Percentiles rank a stretch among this genome's conserved stretches.
phyloP scores from a whole-genome alignment of 2,888 invertebrate species.

The Drosophila mimetica region DNA sequence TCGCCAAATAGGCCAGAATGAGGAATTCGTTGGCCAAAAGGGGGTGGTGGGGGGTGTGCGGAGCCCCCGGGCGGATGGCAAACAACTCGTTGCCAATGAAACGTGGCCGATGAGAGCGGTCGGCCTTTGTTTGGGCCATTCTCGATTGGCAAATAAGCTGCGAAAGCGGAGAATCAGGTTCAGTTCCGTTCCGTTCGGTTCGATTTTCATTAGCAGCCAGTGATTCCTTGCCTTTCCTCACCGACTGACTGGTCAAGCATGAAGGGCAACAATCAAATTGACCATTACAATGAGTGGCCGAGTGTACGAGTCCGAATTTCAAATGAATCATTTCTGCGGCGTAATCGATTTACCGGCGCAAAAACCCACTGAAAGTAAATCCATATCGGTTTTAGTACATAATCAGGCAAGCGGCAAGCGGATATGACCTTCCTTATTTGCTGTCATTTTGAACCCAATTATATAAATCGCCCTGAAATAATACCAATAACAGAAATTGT shows the following conservation, averaged over 20 bases:
- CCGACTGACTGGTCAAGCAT: constrained; percentile 55
- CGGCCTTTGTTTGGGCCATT: constrained; percentile 56
- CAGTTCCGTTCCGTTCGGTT: constrained; percentile 31
- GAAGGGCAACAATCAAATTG: constrained; percentile 28
- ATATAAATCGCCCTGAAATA: constrained; percentile 28
- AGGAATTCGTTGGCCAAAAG: neutral
- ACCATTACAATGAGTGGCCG: constrained; percentile 45
- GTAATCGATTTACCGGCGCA: constrained; percentile 25
- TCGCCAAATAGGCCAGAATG: constrained; percentile 26
- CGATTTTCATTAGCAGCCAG: constrained; percentile 64
- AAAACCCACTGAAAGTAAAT: constrained; percentile 4
- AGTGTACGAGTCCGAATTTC: constrained; percentile 30
- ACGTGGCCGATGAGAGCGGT: constrained; percentile 68
- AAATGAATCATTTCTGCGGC: constrained; percentile 35
- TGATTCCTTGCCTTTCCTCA: constrained; percentile 34
- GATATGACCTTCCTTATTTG: constrained; percentile 7
- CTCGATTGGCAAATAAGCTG: constrained; percentile 56
- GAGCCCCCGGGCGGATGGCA: constrained; percentile 40
- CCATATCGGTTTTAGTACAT: constrained; percentile 18
- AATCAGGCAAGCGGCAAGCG: constrained; percentile 16
- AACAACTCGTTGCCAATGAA: constrained; percentile 71
- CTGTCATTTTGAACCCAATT: constrained; percentile 29
- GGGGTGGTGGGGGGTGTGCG: neutral
- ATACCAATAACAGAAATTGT: constrained; percentile 8
- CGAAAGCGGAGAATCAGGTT: constrained; percentile 28